Percentiles rank a stretch among this genome's conserved stretches.
Evolutionary conservation across 2,797 vertebrate species (phyloP).

Genomic region (Sebastes minor): DNA sequence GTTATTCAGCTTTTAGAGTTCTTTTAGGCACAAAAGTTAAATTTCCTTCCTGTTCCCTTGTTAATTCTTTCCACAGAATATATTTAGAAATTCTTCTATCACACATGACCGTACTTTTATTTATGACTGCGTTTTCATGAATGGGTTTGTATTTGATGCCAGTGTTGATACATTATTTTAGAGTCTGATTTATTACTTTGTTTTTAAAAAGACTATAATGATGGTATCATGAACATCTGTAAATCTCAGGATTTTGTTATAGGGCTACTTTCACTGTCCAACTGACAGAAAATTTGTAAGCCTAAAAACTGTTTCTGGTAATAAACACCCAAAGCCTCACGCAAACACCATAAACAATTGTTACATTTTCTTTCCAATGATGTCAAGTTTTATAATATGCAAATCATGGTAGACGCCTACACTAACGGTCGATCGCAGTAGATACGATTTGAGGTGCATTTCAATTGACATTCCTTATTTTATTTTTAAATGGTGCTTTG

Average conservation of each 20-base stretch:
- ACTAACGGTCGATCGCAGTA: not conserved
- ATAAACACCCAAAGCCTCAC: not conserved
- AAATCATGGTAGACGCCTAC: not conserved
- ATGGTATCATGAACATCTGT: not conserved
- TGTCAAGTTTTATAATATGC: not conserved
- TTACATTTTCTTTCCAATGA: not conserved
- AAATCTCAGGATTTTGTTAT: constrained; percentile 3
- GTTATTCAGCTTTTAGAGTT: constrained; percentile 3
- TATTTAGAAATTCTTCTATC: not conserved
- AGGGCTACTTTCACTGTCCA: not conserved
- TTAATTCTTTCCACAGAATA: not conserved
- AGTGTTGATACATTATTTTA: not conserved
- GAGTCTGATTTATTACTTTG: not conserved
- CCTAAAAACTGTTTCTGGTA: not conserved
- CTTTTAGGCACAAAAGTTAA: not conserved
- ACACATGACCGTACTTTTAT: not conserved
- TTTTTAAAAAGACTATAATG: not conserved
- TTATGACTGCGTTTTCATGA: not conserved
- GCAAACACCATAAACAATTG: not conserved
- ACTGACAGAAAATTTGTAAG: not conserved
- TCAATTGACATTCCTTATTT: not conserved
- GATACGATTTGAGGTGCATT: not conserved
- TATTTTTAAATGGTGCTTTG: not conserved
- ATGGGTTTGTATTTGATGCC: constrained; percentile 4
- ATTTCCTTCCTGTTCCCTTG: not conserved